Base-by-base conservation (phyloP, 2,888 invertebrate genomes). In the Scaeva pyrastri region DNA sequence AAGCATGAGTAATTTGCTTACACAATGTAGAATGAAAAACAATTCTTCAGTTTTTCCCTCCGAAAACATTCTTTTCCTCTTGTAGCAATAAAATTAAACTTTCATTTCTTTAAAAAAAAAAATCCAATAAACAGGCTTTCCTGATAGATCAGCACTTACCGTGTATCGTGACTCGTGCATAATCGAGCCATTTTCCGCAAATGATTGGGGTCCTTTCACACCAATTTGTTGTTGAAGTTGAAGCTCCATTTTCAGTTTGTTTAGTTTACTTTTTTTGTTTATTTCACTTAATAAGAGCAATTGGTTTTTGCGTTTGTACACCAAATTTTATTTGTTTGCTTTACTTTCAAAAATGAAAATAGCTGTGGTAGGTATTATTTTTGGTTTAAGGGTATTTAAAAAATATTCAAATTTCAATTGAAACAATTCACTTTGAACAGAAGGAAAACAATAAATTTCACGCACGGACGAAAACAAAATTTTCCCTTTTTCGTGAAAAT, bases 121-220 rank as follows among this genome's bases (percentile, higher is more conserved):
- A 23, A 5, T 26, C 14, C 11, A 6, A n/a, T 45, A 45, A 12
- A 26, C 39, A 21, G 21, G 2, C 10, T 52, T n/a, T 52, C 23
- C 16, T 0, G 16, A 21, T 26, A 31, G 19, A 60, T 12, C 26
- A 8, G 2, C 78, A 91, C 92, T 92, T 90, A 92, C 92, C 90
- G 91, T 91, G 88, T 91, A 92, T 88, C 91, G 88, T 72, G 91
- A 88, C 58, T 92, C 91, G 78, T 90, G 90, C 88, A 91, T 91
- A 70, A 89, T 89, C 68, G 89, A 89, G 84, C 90, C 90, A 88
- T 90, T 90, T 74, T 89, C 88, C 23, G 89, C 88, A 82, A 90
- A 90, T 55, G 89, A 88, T 83, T 89, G 88, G 45, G 89, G 89
- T 88, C 88, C 90, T 79, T 91, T 90, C 77, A 90, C 78, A 88